Base-by-base conservation (phyloP, 2,797 vertebrate species). In the Tamandua tetradactyla region DNA sequence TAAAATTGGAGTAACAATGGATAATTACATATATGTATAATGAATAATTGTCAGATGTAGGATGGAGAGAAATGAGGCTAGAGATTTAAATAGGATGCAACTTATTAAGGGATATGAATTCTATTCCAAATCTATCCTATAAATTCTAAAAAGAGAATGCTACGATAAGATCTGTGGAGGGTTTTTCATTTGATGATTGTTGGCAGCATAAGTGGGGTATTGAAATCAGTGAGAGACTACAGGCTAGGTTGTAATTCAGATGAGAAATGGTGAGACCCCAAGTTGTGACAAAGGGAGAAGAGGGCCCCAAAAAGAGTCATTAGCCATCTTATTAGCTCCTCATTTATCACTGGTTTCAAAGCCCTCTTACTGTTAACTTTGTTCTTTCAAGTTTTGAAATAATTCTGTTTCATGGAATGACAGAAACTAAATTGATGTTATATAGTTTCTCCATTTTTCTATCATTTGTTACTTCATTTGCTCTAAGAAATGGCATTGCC, bases 331-430 rank as follows among this genome's bases (percentile, higher is more conserved):
- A 18, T 40, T 81, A 44, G 14, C 4, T 13, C 3, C 42, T 74
- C 14, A 12, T 76, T 85, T 47, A 57, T 80, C 15, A 68, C 3
- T 69, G 35, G 2, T 20, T 47, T 74, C 47, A 71, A 64, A 85
- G 30, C 6, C 1, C 11, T 37, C 8, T 62, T 49, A 35, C 1
- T 25, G 22, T 47, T 89, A 32, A 44, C n/a, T 89, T 83, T 47
- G 72, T 90, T 52, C 5, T 49, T 69, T 90, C 37, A 9, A 90
- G 52, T 57, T 49, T 68, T 68, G 35, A 86, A 81, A 61, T 72
- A 40, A 84, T 66, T 55, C n/a, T 86, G 71, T 35, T 35, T 74
- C 0, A 18, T 49, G 22, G 17, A 10, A n/a, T 35, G 7, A 69
- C 7, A 57, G 17, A 82, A 10, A 35, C 23, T 66, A 86, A 76